These are phyloP conservation scores for Trichomycterus rosablanca DNA, from an alignment of 2,113 vertebrate genomes.

Conservation along the genomic window DNA sequence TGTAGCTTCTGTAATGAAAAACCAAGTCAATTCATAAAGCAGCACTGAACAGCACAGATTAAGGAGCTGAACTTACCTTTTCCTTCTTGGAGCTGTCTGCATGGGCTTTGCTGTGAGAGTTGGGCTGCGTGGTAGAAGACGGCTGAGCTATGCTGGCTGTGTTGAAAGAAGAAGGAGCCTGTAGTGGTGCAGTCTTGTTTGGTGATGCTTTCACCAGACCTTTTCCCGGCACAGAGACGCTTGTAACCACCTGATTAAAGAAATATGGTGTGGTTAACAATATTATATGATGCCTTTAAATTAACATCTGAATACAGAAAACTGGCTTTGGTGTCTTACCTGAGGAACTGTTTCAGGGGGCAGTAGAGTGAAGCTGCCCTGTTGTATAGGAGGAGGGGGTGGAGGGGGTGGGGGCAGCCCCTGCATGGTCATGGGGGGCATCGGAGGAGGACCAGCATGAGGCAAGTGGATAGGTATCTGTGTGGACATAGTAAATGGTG, in stretches of 20 bases:
- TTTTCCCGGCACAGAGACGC: slow-evolving; percentile 65
- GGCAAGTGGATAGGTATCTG: slow-evolving; percentile 84
- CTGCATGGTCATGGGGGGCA: slow-evolving; percentile 79
- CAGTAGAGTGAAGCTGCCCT: slow-evolving; percentile 74
- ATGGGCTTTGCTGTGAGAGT: slow-evolving; percentile 76
- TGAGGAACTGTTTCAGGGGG: slow-evolving; percentile 81
- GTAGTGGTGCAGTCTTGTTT: slow-evolving; percentile 63
- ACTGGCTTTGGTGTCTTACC: slow-evolving; percentile 68
- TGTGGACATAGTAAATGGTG: slow-evolving; percentile 75
- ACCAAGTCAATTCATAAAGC: neutral
- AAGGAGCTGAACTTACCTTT: slow-evolving; percentile 73
- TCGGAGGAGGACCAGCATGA: slow-evolving; percentile 75
- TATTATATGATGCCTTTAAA: no score
- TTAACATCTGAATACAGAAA: no score
- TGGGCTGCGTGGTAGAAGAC: slow-evolving; percentile 74
- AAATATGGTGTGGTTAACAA: no score
- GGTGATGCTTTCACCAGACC: slow-evolving; percentile 69
- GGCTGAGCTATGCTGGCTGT: slow-evolving; percentile 69
- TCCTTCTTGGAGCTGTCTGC: slow-evolving; percentile 95
- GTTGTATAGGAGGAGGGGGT: slow-evolving; percentile 89
- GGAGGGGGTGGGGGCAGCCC: slow-evolving; percentile 90
- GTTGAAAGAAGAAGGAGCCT: slow-evolving; percentile 58
- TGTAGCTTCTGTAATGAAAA: slow-evolving; percentile 74
- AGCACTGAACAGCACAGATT: neutral
- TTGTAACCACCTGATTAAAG: slow-evolving; percentile 68